These are phyloP conservation scores for Spodoptera exigua DNA, from an alignment of 2,888 invertebrate species.

Conservation along the genomic window DNA sequence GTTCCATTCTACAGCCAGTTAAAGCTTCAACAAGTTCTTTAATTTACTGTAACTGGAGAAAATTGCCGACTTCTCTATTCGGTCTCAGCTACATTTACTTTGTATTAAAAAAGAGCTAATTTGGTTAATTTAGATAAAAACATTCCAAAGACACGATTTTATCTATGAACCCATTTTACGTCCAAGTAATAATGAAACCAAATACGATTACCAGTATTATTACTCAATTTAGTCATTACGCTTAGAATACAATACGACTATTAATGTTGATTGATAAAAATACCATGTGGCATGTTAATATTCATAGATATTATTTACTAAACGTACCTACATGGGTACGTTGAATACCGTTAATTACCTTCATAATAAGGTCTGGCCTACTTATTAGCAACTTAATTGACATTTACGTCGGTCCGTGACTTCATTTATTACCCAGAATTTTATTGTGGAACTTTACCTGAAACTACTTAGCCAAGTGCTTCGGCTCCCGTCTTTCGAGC, in stretches of 20 bases:
- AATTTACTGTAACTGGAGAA: conserved; percentile 25
- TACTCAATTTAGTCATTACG: no score
- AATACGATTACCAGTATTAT: no score
- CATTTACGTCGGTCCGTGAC: conserved; percentile 22
- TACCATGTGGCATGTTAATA: no score
- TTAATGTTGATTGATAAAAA: background rate
- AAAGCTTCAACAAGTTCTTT: conserved; percentile 13
- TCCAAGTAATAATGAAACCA: no score
- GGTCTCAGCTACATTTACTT: conserved; percentile 2
- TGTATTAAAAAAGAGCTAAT: conserved; percentile 1
- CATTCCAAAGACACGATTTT: no score
- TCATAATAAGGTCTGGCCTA: conserved; percentile 15
- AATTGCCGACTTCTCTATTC: conserved; percentile 11
- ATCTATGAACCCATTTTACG: no score
- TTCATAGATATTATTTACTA: conserved; percentile 7
- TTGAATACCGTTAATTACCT: conserved; percentile 19
- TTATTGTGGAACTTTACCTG: conserved; percentile 57
- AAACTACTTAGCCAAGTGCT: conserved; percentile 53
- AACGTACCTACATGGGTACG: conserved; percentile 2
- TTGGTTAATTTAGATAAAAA: background rate
- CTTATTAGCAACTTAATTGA: conserved; percentile 27
- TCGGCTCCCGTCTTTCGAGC: conserved; percentile 48
- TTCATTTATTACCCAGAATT: conserved; percentile 49
- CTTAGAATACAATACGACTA: no score
- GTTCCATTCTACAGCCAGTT: conserved; percentile 13